A percentile compares a stretch with the other conserved stretches of the same genome.
These are phyloP conservation scores for Orius insidiosus DNA, from an alignment of 1,140 invertebrate species.

Conservation along the genomic window DNA sequence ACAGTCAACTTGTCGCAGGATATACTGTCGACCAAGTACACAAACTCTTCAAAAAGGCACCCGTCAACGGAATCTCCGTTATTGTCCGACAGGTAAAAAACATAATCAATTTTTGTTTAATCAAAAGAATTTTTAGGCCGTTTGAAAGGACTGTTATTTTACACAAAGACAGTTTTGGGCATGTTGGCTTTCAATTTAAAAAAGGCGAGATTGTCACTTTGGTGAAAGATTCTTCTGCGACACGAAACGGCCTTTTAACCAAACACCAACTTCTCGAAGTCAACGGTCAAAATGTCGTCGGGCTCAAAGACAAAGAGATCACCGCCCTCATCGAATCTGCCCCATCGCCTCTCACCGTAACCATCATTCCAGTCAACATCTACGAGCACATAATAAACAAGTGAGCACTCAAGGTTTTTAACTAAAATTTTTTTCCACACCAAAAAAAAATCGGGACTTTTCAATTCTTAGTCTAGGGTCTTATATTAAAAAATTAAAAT, in stretches of 20 bases:
- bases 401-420: conserved; percentile 39
- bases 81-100: conserved; percentile 78
- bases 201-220: conserved; percentile 72
- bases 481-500: no score
- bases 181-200: conserved; percentile 77
- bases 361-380: conserved; percentile 71
- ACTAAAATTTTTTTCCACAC: no score
- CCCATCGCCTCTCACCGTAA: conserved; percentile 53
- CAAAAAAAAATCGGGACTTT: no score
- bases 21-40: conserved; percentile 74
- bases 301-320: conserved; percentile 78
- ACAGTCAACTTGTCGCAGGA: conserved; percentile 66
- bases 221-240: conserved; percentile 82
- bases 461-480: no score
- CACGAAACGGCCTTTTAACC: conserved; percentile 78
- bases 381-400: conserved; percentile 87
- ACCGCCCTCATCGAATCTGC: conserved; percentile 57
- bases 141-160: conserved; percentile 81
- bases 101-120: no score
- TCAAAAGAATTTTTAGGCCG: conserved; percentile 59
- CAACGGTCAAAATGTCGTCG: conserved; percentile 67
- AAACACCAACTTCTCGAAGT: conserved; percentile 76
- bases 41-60: conserved; percentile 52
- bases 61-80: conserved; percentile 56
- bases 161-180: conserved; percentile 72